Evolutionary conservation across 1,140 invertebrate species (phyloP).

Genomic region (Idris sp.): DNA sequence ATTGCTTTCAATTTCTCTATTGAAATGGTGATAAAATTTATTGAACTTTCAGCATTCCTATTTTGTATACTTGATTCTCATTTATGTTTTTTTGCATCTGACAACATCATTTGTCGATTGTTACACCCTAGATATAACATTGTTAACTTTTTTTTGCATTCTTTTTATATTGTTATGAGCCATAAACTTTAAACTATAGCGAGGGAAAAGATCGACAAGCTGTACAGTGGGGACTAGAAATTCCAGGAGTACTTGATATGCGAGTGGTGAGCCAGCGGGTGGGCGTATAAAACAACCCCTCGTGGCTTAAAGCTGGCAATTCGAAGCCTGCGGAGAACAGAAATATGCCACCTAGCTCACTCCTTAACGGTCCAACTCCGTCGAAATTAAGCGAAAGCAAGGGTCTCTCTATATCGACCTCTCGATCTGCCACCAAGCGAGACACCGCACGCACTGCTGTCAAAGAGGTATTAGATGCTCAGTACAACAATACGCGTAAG

Average conservation of each 20-base stretch:
- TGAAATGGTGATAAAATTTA: no score
- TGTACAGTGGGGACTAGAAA: conserved; percentile 46
- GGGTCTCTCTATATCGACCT: conserved; percentile 62
- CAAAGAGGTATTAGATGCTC: conserved; percentile 59
- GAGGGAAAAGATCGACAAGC: conserved; percentile 37
- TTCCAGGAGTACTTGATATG: conserved; percentile 64
- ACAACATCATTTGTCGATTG: conserved; percentile 33
- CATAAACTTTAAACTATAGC: conserved; percentile 54
- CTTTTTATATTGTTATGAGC: no score
- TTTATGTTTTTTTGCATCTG: no score
- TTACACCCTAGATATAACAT: conserved; percentile 25
- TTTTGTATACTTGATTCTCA: no score
- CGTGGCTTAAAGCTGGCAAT: conserved; percentile 66
- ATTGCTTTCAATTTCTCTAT: no score
- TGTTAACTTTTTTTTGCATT: conserved; percentile 30
- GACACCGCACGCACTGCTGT: conserved; percentile 26
- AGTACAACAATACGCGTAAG: conserved; percentile 47
- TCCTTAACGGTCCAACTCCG: conserved; percentile 63
- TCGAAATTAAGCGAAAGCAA: conserved; percentile 64
- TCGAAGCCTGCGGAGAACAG: conserved; percentile 60
- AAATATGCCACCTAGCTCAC: conserved; percentile 65
- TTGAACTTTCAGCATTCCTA: no score
- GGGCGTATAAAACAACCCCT: conserved; percentile 63
- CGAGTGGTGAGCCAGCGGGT: conserved; percentile 60
- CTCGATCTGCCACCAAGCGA: conserved; percentile 55